Evolutionary conservation across 2,888 invertebrate genomes (phyloP), one percentile per base, ranked within the genome.

Genomic region (Lasiommata megera): DNA sequence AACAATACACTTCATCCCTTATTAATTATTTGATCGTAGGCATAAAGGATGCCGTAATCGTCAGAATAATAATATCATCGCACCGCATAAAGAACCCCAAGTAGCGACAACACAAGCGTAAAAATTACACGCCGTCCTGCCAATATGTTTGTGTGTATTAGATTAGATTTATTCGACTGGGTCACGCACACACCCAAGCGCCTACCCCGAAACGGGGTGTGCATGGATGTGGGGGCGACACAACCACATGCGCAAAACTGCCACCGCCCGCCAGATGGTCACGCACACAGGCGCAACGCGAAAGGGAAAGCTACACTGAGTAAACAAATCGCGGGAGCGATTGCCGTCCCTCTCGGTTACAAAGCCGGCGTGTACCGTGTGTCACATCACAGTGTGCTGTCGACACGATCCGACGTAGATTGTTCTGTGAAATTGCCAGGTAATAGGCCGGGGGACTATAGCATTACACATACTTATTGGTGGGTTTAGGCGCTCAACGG

Each of bases 21-120:
- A 90, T 89, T 90, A 90, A 90, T 90, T 90, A 88, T 89, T 90
- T 90, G 89, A 90, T 90, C 88, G 89, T 87, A 83, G 81, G 85
- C 88, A 87, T 89, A 89, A 89, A 89, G 84, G 90, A 89, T 85
- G 88, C 82, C 86, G 87, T 89, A 89, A 89, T 90, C 85, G 84
- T 84, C 86, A 84, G 87, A 89, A 89, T 90, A 89, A 90, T 90
- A 89, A 90, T 90, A 89, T 88, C 88, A 87, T 83, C 87, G 84
- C 84, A 78, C 78, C 82, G 80, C 81, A 83, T 88, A 88, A 85
- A 89, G 88, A 87, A 88, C 87, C 88, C 88, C 82, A 82, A 87
- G 85, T 85, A 87, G 82, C 84, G 82, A 73, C 83, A 88, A 90
- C 89, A 89, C 90, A 86, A 84, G 88, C 89, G 88, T 88, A 89